Evolutionary conservation across 2,888 invertebrate genomes (phyloP), one percentile per base, ranked within the genome.

Genomic region (Pseudanteris insignis): DNA sequence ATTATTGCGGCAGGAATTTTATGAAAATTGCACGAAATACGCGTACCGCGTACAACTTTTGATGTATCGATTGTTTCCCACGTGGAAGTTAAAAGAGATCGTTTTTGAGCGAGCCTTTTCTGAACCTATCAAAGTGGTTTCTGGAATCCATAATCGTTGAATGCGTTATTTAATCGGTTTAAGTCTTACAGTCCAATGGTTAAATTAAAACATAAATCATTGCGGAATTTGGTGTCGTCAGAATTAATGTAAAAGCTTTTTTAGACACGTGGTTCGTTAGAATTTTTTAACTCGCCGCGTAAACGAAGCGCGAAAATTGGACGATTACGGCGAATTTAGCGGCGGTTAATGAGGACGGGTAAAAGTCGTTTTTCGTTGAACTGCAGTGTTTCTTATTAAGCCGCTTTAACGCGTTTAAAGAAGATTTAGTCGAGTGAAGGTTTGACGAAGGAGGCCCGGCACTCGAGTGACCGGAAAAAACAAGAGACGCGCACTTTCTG

Each of bases 361-460:
- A 59, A 59, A 59, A 50, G 48, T 54, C 18, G 53, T 50, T 63
- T 62, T 54, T 48, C 46, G 48, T 15, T 25, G 43, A 43, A 38
- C 51, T 54, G 51, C 44, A 38, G 34, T 51, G 37, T 28, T 33
- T 25, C 32, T 63, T 64, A 71, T 76, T 75, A 76, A 77, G 71
- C 72, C 73, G 71, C 75, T 78, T 79, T 78, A 78, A 76, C 78
- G 73, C 62, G 68, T 74, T 75, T 75, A 66, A 69, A 64, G 75
- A 75, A 76, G 75, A 66, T 15, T 41, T 41, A 15, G 48, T 48
- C 58, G 34, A 47, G 64, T 59, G 61, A 65, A 65, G 60, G 54
- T 63, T 61, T 46, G 51, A 32, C 24, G 26, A 32, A 38, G 46
- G 47, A 59, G 55, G 21, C 28, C 53, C 36, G 30, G 48, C 61